These are phyloP conservation scores for Synergus japonicus DNA, from an alignment of 2,888 invertebrate genomes.

Conservation along the genomic window DNA sequence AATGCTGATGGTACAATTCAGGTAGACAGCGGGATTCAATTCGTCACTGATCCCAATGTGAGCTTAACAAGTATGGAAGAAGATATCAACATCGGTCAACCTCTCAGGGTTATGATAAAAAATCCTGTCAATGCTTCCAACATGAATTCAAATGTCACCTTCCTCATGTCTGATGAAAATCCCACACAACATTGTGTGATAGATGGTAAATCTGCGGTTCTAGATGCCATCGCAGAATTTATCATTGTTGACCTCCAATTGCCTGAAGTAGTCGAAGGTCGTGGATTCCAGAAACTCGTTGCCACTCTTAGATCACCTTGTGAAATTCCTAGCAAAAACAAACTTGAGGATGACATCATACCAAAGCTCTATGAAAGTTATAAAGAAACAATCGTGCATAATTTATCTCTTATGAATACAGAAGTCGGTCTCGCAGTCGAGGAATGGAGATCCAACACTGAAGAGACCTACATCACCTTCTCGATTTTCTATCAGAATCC, in stretches of 20 bases:
- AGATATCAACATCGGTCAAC: conserved; percentile 66
- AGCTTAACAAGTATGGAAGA: conserved; percentile 72
- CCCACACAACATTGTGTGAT: conserved; percentile 62
- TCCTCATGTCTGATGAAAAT: conserved; percentile 71
- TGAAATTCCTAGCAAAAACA: conserved; percentile 77
- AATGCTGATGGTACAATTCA: conserved; percentile 76
- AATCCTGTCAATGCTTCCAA: conserved; percentile 44
- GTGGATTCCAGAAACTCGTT: conserved; percentile 77
- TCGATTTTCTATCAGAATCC: conserved; percentile 76
- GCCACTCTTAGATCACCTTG: conserved; percentile 77
- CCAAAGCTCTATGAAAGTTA: conserved; percentile 77
- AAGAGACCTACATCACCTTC: conserved; percentile 75
- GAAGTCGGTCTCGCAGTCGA: conserved; percentile 77
- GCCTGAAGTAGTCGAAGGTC: conserved; percentile 78
- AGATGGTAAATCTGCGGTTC: conserved; percentile 74
- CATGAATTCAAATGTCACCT: conserved; percentile 57
- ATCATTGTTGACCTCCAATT: conserved; percentile 77
- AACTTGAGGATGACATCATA: conserved; percentile 77
- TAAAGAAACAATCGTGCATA: conserved; percentile 72
- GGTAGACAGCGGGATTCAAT: conserved; percentile 76
- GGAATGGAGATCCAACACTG: conserved; percentile 76
- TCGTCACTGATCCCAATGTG: conserved; percentile 74
- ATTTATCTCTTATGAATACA: conserved; percentile 65
- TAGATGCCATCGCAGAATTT: conserved; percentile 78
- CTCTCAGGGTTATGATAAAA: conserved; percentile 69